These are phyloP conservation scores for Oreochromis spilurus DNA, from an alignment of 2,113 vertebrate species.

Conservation along the genomic window DNA sequence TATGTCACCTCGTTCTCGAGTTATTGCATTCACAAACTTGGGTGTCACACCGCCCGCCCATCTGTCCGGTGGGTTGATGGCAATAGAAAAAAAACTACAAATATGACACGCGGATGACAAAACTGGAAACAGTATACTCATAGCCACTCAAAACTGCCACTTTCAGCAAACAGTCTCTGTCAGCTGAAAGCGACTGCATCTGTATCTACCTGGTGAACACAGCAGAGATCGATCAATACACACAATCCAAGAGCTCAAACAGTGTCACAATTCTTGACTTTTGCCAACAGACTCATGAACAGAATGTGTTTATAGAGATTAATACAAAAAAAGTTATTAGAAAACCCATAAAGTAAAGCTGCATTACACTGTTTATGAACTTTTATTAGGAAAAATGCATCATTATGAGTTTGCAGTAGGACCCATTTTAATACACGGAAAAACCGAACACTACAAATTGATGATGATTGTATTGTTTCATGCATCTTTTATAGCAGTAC, in stretches of 20 bases:
- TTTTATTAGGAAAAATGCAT: background rate
- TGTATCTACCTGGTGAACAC: background rate
- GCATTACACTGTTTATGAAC: background rate
- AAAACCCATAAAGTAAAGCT: background rate
- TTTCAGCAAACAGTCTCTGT: background rate
- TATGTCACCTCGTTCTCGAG: fast-evolving
- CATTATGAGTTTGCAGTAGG: background rate
- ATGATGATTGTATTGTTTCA: background rate
- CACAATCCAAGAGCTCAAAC: background rate
- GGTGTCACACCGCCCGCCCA: background rate
- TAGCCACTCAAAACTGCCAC: background rate
- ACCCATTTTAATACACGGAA: background rate
- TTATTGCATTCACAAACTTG: background rate
- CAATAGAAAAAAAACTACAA: background rate
- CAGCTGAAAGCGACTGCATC: background rate
- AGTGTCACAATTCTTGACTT: background rate
- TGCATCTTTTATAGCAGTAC: background rate
- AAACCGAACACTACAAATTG: background rate
- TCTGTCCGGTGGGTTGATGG: background rate
- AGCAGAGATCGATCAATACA: background rate
- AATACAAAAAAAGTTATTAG: background rate
- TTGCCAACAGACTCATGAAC: background rate
- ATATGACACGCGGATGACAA: background rate
- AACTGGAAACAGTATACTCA: background rate
- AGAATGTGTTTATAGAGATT: background rate